Evolutionary conservation across 2,797 vertebrate genomes (phyloP).

Genomic region (Naso thynnoides): DNA sequence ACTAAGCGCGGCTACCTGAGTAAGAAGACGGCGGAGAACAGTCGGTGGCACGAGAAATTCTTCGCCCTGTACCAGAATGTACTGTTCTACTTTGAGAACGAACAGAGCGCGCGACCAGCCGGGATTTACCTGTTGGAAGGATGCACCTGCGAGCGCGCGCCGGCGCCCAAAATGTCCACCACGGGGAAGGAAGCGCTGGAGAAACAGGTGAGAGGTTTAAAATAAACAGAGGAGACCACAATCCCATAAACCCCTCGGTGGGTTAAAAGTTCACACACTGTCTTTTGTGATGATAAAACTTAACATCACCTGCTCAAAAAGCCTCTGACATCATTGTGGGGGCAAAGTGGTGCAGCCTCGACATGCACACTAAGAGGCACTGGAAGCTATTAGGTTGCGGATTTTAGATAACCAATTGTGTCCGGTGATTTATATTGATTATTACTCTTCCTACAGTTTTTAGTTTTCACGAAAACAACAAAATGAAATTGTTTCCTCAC

Average conservation of each 20-base stretch:
- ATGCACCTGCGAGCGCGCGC: conserved; percentile 91
- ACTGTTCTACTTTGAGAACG: conserved; percentile 96
- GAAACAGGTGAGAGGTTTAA: conserved; percentile 78
- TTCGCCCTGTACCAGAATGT: conserved; percentile 95
- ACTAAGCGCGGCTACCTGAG: conserved; percentile 91
- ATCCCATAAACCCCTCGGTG: background rate
- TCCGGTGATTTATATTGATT: background rate
- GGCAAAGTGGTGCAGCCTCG: background rate
- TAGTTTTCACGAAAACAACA: background rate
- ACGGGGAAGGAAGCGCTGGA: conserved; percentile 88
- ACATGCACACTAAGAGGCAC: background rate
- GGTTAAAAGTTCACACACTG: background rate
- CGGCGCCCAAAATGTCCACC: conserved; percentile 89
- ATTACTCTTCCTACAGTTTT: background rate
- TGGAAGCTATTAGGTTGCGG: background rate
- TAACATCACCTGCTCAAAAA: background rate
- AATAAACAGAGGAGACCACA: background rate
- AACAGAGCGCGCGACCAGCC: conserved; percentile 91
- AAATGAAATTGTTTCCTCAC: background rate
- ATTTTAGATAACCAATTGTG: background rate
- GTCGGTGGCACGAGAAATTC: conserved; percentile 94
- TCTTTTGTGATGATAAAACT: background rate
- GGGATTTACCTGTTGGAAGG: conserved; percentile 96
- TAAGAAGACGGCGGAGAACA: conserved; percentile 93
- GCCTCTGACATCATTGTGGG: background rate